Evolutionary conservation across 2,797 vertebrate species (phyloP).

Genomic region (Rachycentron canadum): DNA sequence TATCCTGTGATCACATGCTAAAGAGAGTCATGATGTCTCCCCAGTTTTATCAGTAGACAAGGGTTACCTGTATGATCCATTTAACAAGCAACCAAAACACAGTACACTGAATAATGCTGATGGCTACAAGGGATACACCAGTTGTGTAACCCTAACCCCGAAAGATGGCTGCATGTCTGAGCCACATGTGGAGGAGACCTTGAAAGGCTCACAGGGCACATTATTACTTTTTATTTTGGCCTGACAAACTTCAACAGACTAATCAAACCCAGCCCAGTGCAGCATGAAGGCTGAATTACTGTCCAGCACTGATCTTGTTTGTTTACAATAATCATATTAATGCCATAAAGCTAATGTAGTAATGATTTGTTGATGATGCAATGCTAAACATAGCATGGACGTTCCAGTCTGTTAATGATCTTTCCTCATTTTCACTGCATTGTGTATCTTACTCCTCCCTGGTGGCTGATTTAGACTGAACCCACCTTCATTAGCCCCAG

Average conservation of each 20-base stretch:
- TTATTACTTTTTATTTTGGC: background rate
- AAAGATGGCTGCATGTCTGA: too few species aligned
- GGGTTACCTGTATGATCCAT: too few species aligned
- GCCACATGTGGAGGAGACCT: too few species aligned
- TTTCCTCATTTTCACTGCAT: slow-evolving; percentile 12
- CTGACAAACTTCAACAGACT: background rate
- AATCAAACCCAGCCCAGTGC: background rate
- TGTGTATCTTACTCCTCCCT: slow-evolving; percentile 9
- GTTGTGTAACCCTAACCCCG: background rate
- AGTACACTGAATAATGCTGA: background rate
- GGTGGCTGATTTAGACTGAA: slow-evolving; percentile 11
- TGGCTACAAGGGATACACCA: background rate
- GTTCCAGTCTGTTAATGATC: slow-evolving; percentile 29
- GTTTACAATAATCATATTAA: slow-evolving; percentile 49
- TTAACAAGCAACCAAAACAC: background rate
- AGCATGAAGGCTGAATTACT: background rate
- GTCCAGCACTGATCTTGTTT: slow-evolving; percentile 21
- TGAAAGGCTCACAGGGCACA: background rate
- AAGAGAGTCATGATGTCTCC: too few species aligned
- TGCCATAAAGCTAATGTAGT: slow-evolving; percentile 31
- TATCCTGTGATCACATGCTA: too few species aligned
- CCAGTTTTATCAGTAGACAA: too few species aligned
- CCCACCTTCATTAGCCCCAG: slow-evolving; percentile 9
- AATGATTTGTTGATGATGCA: slow-evolving; percentile 52
- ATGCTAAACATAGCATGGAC: slow-evolving; percentile 47